Base-by-base conservation (phyloP, 2,113 vertebrate species). In the Strix uralensis region DNA sequence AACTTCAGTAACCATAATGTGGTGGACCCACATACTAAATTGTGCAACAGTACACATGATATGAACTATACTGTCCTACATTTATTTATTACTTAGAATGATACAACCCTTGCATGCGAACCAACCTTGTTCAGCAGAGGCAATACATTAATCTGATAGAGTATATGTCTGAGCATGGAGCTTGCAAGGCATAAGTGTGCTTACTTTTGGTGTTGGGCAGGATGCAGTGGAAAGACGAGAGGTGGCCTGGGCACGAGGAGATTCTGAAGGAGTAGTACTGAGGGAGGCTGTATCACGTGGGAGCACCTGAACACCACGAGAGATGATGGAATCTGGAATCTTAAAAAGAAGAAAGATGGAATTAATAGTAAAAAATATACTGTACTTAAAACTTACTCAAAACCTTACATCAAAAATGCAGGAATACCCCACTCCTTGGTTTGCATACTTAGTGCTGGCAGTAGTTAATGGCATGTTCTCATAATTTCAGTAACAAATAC, bases 291-390 rank as follows among this genome's bases (percentile, higher is more conserved):
- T 99, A 95, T 99, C 99, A 97, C 99, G 98, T 97, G 99, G 99
- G 96, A 99, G 99, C 98, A 99, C 99, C 98, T 99, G 99, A 98
- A 99, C 99, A 66, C 99, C 99, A 98, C 99, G 99, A 97, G 99
- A 99, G 97, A 99, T 99, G 97, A 99, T 99, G 94, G 99, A 99
- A 96, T 99, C 99, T 98, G 99, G 99, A 98, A 99, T 99, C 99
- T 99, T 98, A 95, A 96, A 79, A 94, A 95, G 66, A 93, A 96
- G 44, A 86, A 30, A 90, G 52, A 87, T 11, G 20, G 29, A 96
- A 91, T 94, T 81, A 91, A 69, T 52, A 92, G 38, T 75, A 78
- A 84, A 90, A 92, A 86, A 54, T 42, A 78, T 1, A 73, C 36
- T 74, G 15, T 61, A 78, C 57, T 63, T 49, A 38, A 80, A 95